Evolutionary conservation across 1,140 invertebrate genomes (phyloP).

Genomic region (Macrobrachium rosenbergii): DNA sequence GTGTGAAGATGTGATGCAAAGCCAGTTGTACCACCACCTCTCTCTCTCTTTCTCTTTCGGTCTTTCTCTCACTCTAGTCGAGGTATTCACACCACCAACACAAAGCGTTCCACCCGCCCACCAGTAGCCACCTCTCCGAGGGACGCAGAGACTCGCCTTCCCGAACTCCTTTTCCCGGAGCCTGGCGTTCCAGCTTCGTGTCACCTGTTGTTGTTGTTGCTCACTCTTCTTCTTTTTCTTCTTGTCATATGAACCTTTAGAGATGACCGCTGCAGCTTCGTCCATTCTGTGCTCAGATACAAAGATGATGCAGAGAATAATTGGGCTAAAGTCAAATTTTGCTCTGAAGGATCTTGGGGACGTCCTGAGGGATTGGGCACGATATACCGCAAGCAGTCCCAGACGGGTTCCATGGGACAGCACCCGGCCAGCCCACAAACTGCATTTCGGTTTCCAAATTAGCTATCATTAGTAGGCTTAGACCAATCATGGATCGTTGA

Average conservation of each 20-base stretch:
- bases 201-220: too few species aligned
- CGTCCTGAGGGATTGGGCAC: not conserved
- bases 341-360: not conserved
- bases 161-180: too few species aligned
- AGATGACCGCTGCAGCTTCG: too few species aligned
- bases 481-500: conserved; percentile 42
- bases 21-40: conserved; percentile 7
- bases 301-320: too few species aligned
- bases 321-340: too few species aligned
- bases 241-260: too few species aligned
- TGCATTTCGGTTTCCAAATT: conserved; percentile 59
- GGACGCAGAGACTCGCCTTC: too few species aligned
- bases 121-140: not conserved
- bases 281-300: too few species aligned
- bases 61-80: conserved; percentile 24
- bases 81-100: not conserved
- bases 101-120: not conserved
- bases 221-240: too few species aligned
- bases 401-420: not conserved
- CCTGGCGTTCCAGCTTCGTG: too few species aligned
- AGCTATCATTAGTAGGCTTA: conserved; percentile 61
- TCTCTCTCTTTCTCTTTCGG: conserved; percentile 38
- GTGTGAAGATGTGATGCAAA: not conserved
- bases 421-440: conserved; percentile 14
- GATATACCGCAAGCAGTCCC: conserved; percentile 1